A percentile compares a stretch with the other conserved stretches of the same genome.
Evolutionary conservation across 2,888 invertebrate genomes (phyloP).

Genomic region (Cactoblastis cactorum): DNA sequence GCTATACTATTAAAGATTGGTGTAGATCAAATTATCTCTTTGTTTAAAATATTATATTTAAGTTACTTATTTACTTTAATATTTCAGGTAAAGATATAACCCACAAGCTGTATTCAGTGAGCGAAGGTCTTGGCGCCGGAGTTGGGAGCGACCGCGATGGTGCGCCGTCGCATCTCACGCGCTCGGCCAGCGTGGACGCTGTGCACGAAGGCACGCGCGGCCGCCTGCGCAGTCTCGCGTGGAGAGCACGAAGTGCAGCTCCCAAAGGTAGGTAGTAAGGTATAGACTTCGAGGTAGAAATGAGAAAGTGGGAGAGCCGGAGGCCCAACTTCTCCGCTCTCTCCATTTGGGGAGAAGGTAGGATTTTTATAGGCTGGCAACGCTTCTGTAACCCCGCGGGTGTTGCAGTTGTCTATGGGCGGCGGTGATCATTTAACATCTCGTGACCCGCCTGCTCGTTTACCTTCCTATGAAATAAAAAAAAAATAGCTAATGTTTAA

Average conservation of each 20-base stretch:
- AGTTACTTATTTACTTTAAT: not conserved
- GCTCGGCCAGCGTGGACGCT: conserved; percentile 88
- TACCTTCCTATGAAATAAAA: too few species aligned
- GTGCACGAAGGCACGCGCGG: conserved; percentile 89
- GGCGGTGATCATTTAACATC: too few species aligned
- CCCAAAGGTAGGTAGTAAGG: conserved; percentile 48
- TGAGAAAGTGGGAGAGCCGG: too few species aligned
- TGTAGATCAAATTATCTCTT: not conserved
- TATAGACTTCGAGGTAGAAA: conserved; percentile 21
- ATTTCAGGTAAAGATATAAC: conserved; percentile 88
- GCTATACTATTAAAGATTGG: too few species aligned
- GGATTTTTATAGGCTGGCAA: too few species aligned
- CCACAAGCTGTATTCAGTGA: conserved; percentile 89
- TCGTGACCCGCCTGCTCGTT: too few species aligned
- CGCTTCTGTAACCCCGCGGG: too few species aligned
- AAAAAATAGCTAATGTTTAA: too few species aligned
- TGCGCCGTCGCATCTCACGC: conserved; percentile 74
- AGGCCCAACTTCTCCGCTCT: too few species aligned
- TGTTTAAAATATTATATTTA: not conserved
- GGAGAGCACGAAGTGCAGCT: conserved; percentile 67
- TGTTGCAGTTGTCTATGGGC: too few species aligned
- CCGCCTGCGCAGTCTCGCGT: conserved; percentile 83
- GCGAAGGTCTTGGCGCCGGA: conserved; percentile 83
- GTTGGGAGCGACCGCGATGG: conserved; percentile 60
- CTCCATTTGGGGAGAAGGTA: too few species aligned